Conservation (phyloP, 1,140 invertebrate species). For the fruit fly (Drosophila melanogaster) region DNA sequence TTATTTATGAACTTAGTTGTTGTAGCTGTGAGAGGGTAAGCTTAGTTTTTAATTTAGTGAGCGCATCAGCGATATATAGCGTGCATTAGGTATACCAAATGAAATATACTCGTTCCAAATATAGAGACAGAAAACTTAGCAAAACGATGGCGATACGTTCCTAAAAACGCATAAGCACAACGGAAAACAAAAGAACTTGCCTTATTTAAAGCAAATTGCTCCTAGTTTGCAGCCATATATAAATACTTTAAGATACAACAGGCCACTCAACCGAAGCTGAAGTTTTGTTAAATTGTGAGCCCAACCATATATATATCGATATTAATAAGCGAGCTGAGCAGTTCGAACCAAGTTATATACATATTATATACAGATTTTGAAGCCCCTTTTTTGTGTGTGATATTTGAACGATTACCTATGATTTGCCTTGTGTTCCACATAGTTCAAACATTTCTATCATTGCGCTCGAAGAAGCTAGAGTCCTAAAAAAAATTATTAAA, state of each 20-base stretch:
- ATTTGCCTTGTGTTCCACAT: constrained; percentile 60
- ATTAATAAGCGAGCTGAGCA: constrained; percentile 42
- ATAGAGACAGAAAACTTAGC: constrained; percentile 59
- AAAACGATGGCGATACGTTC: constrained; percentile 69
- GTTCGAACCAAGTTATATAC: constrained; percentile 19
- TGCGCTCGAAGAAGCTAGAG: constrained; percentile 45
- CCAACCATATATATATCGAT: constrained; percentile 8
- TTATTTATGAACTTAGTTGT: constrained; percentile 81
- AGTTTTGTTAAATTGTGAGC: constrained; percentile 54
- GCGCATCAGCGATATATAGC: constrained; percentile 59
- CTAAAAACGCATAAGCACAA: constrained; percentile 56
- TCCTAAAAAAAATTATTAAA: constrained; percentile 4
- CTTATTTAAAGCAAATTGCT: constrained; percentile 75
- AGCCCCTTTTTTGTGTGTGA: constrained; percentile 21
- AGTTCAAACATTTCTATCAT: constrained; percentile 82
- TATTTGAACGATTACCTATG: constrained; percentile 41
- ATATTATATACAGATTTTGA: constrained; percentile 32
- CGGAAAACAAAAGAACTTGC: constrained; percentile 56
- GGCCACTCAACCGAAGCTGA: constrained; percentile 21
- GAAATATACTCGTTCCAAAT: constrained; percentile 56
- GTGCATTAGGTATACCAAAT: constrained; percentile 44
- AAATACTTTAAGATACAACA: constrained; percentile 45
- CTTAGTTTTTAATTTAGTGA: constrained; percentile 79
- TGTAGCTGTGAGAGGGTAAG: constrained; percentile 59
- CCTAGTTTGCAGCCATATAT: constrained; percentile 75